Evolutionary conservation across 2,113 vertebrate genomes (phyloP), one percentile per base, ranked within the genome.

Genomic region (Labeo catla): DNA sequence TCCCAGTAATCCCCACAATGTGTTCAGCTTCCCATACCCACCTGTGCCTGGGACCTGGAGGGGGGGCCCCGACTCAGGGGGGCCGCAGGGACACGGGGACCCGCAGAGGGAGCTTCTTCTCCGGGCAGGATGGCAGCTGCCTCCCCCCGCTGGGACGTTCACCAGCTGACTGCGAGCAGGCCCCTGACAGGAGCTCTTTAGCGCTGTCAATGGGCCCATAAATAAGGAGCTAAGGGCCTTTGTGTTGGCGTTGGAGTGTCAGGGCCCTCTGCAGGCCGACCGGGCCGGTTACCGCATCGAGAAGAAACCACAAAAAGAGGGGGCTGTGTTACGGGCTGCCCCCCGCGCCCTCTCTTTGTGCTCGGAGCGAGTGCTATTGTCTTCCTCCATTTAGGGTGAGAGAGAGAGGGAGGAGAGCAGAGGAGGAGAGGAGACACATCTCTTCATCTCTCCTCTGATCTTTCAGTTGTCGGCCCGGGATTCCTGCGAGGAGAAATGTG

Each of bases 171-270:
- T 92, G 91, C 89, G 90, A 91, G 89, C 83, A 87, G 87, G 77
- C 90, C 45, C 39, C 88, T 94, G 93, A 94, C 94, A 93, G 93
- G 92, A 91, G 91, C 92, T 93, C 93, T 93, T 94, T 94, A 93
- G 92, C 93, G 52, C 90, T 95, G 94, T 95, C 94, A 94, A 95
- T 94, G 91, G 94, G 91, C 93, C 92, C 94, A 95, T 96, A 95
- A 95, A 95, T 96, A 95, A 95, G 93, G 39, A 92, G 93, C 93
- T 95, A 95, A 96, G 93, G 93, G 95, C 94, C 92, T 94, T 96
- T 96, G 95, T 96, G 92, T 89, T 34, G 90, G 86, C 87, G 39
- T 84, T 90, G 91, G 87, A 86, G 93, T 94, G 94, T 95, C 94
- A 95, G 92, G 84, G 86, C 89, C 89, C 91, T 94, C 93, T 94